A percentile compares a stretch with the other conserved stretches of the same genome.
These are phyloP conservation scores for Heterodera filipjevi DNA, from an alignment of 2,888 invertebrate genomes.

Conservation along the genomic window DNA sequence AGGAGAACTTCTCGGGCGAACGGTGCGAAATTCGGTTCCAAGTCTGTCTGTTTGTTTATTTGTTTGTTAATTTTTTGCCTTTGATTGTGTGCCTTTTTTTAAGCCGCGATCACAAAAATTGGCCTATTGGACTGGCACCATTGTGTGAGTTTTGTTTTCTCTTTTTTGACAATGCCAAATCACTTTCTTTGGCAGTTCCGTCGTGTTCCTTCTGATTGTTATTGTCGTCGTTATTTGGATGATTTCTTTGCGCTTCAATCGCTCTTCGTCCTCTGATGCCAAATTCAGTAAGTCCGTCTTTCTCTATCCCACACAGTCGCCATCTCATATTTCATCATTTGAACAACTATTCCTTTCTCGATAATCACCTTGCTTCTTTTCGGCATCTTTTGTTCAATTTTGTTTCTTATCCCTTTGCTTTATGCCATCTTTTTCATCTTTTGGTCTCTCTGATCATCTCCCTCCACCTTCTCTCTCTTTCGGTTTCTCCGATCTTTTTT, in stretches of 20 bases:
- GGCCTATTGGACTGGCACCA: conserved; percentile 37
- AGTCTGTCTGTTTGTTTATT: no score
- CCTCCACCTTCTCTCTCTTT: neutral
- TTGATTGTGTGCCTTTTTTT: conserved; percentile 9
- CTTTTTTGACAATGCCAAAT: neutral
- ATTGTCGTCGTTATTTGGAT: conserved; percentile 29
- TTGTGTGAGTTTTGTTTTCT: neutral
- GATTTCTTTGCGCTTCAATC: conserved; percentile 26
- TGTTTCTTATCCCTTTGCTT: neutral
- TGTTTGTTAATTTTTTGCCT: conserved; percentile 38
- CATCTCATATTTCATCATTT: no score
- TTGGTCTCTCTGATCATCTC: neutral
- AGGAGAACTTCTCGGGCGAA: conserved; percentile 63
- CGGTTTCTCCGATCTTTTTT: neutral
- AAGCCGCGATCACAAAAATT: conserved; percentile 50
- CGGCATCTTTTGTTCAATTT: neutral
- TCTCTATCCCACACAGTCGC: no score
- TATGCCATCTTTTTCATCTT: neutral
- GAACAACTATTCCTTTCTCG: neutral
- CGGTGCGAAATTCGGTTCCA: conserved; percentile 54
- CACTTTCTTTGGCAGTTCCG: conserved; percentile 30
- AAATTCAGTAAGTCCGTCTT: neutral
- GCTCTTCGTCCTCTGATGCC: neutral
- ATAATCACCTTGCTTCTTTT: neutral
- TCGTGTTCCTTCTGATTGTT: conserved; percentile 45